Evolutionary conservation across 2,797 vertebrate species (phyloP).

Genomic region (Hoplostethus mediterraneus): DNA sequence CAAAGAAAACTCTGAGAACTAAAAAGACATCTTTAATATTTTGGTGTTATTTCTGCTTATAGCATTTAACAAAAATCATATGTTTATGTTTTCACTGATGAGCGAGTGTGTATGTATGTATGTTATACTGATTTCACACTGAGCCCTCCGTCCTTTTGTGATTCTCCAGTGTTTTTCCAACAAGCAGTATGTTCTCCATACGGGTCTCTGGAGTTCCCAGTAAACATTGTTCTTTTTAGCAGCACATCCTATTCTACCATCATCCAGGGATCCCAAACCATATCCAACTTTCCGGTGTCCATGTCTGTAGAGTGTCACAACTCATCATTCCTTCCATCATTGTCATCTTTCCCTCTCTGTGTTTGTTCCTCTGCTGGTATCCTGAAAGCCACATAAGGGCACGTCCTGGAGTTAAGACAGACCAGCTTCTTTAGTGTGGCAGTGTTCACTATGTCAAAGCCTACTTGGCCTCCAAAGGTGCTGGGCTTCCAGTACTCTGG

Average conservation of each 20-base stretch:
- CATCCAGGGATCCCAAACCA: constrained; percentile 15
- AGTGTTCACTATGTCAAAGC: constrained; percentile 93
- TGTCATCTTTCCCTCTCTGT: constrained; percentile 16
- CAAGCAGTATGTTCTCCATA: constrained; percentile 13
- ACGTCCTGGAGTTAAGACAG: constrained; percentile 91
- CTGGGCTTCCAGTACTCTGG: constrained; percentile 98
- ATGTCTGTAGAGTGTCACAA: constrained; percentile 56
- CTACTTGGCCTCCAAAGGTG: constrained; percentile 92
- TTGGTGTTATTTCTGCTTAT: constrained; percentile 15
- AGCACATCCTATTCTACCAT: constrained; percentile 17
- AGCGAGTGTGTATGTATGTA: constrained; percentile 1
- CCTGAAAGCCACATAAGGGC: constrained; percentile 90
- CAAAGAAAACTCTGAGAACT: neutral
- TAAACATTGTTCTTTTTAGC: constrained; percentile 14
- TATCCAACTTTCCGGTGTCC: neutral
- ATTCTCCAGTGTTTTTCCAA: constrained; percentile 33
- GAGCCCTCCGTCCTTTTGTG: constrained; percentile 13
- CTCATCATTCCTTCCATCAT: constrained; percentile 55
- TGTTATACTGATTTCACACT: constrained; percentile 9
- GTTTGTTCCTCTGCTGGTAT: constrained; percentile 72
- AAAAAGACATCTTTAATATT: neutral
- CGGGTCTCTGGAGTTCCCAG: constrained; percentile 3
- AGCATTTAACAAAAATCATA: constrained; percentile 16
- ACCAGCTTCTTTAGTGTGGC: constrained; percentile 91
- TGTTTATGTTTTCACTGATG: constrained; percentile 6